Percentiles rank a stretch among this genome's conserved stretches.
Evolutionary conservation across 2,797 vertebrate species (phyloP).

Genomic region (Malacoraja senta): DNA sequence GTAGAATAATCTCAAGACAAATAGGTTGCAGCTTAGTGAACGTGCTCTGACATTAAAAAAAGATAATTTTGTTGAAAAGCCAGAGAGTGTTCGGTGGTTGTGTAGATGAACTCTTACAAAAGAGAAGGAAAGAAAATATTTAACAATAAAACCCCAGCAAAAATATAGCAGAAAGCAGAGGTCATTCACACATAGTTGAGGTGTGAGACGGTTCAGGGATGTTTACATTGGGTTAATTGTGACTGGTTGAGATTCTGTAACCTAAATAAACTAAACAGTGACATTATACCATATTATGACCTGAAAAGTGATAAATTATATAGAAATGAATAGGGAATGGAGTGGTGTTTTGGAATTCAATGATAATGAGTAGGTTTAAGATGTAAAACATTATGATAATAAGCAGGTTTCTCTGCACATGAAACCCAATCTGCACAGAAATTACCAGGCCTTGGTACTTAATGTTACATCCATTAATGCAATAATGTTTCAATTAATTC

Average conservation of each 20-base stretch:
- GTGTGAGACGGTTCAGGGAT: constrained; percentile 28
- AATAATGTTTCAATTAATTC: constrained; percentile 76
- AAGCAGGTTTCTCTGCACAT: constrained; percentile 36
- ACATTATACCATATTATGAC: constrained; percentile 32
- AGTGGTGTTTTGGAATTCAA: constrained; percentile 32
- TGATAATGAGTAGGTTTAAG: constrained; percentile 37
- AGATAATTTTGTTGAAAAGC: neutral
- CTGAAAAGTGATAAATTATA: constrained; percentile 37
- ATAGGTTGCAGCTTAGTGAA: neutral
- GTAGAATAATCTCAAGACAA: neutral
- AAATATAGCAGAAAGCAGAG: neutral
- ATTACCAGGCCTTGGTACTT: constrained; percentile 38
- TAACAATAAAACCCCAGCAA: neutral
- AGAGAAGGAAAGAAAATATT: neutral
- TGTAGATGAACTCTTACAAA: neutral
- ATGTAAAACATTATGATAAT: constrained; percentile 38
- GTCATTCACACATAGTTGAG: neutral
- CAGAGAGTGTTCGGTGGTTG: neutral
- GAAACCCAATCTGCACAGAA: constrained; percentile 35
- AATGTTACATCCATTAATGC: constrained; percentile 58
- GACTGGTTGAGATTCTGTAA: constrained; percentile 25
- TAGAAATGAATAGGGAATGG: constrained; percentile 33
- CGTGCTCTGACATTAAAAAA: neutral
- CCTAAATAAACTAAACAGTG: constrained; percentile 31
- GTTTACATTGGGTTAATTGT: constrained; percentile 27